A percentile compares a stretch with the other conserved stretches of the same genome.
Conservation (phyloP, 2,797 vertebrate species). For the Labroides dimidiatus region DNA sequence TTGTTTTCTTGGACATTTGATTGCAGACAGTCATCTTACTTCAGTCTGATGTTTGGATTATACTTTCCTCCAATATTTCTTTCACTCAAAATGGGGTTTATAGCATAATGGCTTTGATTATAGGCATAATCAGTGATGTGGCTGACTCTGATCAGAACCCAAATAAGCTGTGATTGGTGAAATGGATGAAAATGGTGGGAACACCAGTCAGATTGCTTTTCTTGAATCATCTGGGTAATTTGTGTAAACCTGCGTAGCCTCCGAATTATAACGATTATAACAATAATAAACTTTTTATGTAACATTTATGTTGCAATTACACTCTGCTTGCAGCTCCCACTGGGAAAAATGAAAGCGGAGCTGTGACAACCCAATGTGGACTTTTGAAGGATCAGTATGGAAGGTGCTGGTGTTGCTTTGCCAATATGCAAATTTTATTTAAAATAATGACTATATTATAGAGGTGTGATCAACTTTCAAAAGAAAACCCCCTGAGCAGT, state of each 20-base stretch:
- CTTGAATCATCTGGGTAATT: constrained; percentile 38
- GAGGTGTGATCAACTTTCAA: not conserved
- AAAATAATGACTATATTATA: constrained; percentile 20
- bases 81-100: not conserved
- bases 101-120: constrained; percentile 39
- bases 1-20: constrained; percentile 30
- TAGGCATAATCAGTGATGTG: constrained; percentile 38
- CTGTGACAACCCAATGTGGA: constrained; percentile 18
- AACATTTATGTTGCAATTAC: constrained; percentile 43
- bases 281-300: constrained; percentile 46
- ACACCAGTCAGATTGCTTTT: constrained; percentile 36
- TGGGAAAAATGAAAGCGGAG: constrained; percentile 40
- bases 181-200: constrained; percentile 21
- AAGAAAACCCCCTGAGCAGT: not conserved
- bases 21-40: constrained; percentile 28
- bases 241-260: constrained; percentile 18
- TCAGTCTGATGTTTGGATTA: constrained; percentile 31
- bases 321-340: constrained; percentile 47
- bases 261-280: constrained; percentile 24
- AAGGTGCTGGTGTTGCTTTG: constrained; percentile 6
- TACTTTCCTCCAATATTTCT: constrained; percentile 21
- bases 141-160: constrained; percentile 14
- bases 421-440: constrained; percentile 19
- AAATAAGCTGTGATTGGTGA: constrained; percentile 35
- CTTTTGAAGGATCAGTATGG: constrained; percentile 20